Evolutionary conservation across 2,113 vertebrate genomes (phyloP).

Genomic region (Balaeniceps rex): DNA sequence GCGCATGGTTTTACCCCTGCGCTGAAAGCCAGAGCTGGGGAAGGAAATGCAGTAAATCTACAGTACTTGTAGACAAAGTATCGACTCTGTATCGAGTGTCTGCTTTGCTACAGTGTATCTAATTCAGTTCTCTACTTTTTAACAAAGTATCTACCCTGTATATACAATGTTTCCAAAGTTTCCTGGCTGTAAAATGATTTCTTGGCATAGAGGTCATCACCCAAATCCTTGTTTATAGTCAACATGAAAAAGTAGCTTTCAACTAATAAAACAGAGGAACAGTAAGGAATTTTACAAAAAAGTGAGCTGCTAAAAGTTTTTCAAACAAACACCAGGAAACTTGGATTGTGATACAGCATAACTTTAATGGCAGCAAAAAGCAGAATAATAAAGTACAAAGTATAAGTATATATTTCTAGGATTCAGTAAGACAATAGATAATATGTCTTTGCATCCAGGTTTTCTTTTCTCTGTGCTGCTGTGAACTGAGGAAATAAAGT

Average conservation of each 20-base stretch:
- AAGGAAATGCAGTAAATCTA: background rate
- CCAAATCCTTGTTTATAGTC: background rate
- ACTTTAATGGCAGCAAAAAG: slow-evolving; percentile 3
- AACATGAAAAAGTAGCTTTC: background rate
- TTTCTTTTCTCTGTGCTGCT: background rate
- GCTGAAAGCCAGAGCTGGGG: too few relatives aligned
- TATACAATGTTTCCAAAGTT: background rate
- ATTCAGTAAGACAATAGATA: background rate
- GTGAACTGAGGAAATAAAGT: background rate
- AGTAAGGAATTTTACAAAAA: background rate
- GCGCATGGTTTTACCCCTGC: accelerated
- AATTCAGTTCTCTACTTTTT: too few relatives aligned
- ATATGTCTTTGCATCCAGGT: background rate
- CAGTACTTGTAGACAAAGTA: background rate
- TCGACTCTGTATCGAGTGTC: too few relatives aligned
- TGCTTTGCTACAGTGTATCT: background rate
- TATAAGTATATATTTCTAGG: background rate
- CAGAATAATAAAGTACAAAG: background rate
- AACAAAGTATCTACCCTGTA: background rate
- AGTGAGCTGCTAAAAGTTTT: background rate
- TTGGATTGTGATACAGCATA: background rate
- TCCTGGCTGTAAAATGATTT: background rate
- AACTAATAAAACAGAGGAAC: background rate
- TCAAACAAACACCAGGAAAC: background rate
- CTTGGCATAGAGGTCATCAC: background rate